phyloP scores from a whole-genome alignment of 1,140 invertebrate species.

The Drosophila saltans region DNA sequence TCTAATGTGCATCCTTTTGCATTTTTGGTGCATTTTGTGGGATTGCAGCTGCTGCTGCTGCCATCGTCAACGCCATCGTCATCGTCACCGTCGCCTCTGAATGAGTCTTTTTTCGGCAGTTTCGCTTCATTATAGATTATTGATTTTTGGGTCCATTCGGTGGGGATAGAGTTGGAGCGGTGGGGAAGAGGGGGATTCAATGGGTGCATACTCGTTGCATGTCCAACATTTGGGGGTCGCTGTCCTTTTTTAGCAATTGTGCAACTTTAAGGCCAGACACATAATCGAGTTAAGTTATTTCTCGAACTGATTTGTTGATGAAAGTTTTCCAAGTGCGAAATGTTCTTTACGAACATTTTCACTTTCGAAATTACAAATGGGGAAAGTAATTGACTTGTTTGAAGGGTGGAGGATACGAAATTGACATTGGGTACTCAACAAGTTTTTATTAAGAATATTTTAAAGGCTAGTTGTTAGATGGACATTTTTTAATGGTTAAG shows the following conservation, averaged over 20 bases:
- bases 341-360: conserved; percentile 18
- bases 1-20: conserved; percentile 58
- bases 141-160: conserved; percentile 55
- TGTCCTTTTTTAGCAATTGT: conserved; percentile 26
- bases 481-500: too few species aligned
- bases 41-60: conserved; percentile 58
- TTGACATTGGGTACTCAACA: not conserved
- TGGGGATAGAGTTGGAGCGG: not conserved
- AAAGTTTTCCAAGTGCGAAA: conserved; percentile 13
- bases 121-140: conserved; percentile 72
- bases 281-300: conserved; percentile 17
- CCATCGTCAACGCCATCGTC: conserved; percentile 13
- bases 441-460: not conserved
- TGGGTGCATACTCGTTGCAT: not conserved
- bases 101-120: conserved; percentile 55
- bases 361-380: conserved; percentile 10
- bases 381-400: conserved; percentile 6
- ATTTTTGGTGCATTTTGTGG: conserved; percentile 64
- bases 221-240: conserved; percentile 11
- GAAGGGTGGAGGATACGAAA: not conserved
- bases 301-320: conserved; percentile 9
- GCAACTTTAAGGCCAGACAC: conserved; percentile 33
- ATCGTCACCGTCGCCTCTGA: conserved; percentile 21
- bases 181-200: not conserved
- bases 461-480: too few species aligned